These are phyloP conservation scores for Brachypteracias leptosomus DNA, from an alignment of 2,113 vertebrate genomes.

Conservation along the genomic window DNA sequence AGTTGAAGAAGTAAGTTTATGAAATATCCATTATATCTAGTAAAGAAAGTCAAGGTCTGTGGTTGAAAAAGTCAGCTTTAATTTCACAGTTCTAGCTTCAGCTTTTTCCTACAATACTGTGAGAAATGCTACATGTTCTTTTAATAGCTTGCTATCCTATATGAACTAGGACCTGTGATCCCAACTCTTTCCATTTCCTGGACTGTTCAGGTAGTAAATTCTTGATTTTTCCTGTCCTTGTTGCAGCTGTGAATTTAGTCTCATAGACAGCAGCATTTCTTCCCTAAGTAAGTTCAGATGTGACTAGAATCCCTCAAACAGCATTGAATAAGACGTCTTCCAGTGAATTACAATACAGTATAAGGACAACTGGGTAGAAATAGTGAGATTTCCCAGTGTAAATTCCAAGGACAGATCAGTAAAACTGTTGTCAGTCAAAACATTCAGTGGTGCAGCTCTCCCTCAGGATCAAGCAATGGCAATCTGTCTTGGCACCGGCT, in stretches of 20 bases:
- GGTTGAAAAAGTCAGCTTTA: background rate
- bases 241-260: background rate
- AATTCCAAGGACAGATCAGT: background rate
- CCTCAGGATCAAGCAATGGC: background rate
- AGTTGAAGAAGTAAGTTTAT: background rate
- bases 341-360: background rate
- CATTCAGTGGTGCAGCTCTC: background rate
- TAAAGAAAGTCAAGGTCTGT: background rate
- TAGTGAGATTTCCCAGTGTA: background rate
- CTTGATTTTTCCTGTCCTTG: background rate
- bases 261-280: background rate
- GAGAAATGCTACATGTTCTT: background rate
- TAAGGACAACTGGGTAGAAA: background rate
- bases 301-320: background rate
- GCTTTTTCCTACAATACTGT: background rate
- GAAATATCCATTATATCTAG: background rate
- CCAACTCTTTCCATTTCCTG: background rate
- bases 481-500: background rate
- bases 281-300: background rate
- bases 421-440: background rate
- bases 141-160: background rate
- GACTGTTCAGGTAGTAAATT: background rate
- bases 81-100: background rate
- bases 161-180: background rate
- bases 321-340: background rate